Evolutionary conservation across 2,888 invertebrate genomes (phyloP), one percentile per base, ranked within the genome.

Genomic region (Sycophila texana): DNA sequence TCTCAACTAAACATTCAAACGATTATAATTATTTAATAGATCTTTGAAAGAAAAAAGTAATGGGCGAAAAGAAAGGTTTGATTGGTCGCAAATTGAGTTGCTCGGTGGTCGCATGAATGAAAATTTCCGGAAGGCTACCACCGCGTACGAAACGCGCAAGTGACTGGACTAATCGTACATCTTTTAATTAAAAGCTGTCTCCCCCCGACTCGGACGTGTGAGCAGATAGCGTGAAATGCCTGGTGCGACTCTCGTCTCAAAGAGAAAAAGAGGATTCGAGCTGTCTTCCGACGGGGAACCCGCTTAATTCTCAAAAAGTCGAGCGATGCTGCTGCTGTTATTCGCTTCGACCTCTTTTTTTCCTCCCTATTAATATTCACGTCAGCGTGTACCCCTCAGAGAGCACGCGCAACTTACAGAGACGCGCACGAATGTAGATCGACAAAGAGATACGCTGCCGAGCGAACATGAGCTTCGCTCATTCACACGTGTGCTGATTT

Each of bases 141-240:
- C 10, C 20, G 1, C 7, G 30, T 30, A 30, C n/a, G 30, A 39
- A 30, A 47, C 57, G 12, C 39, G 39, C 30, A n/a, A 67, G 81
- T 55, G 72, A 72, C 66, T 47, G 71, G 57, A 63, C 74, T 80
- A 85, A 83, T 83, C 83, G 79, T 84, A 83, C 83, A 85, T 84
- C 85, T 84, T 84, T 85, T 86, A 85, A 87, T 86, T 86, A 85
- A 85, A 85, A 84, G 84, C 81, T 81, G 81, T 83, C 84, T 74
- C 77, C 55, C 20, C 14, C 16, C 22, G 13, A 13, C 26, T n/a
- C 39, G 66, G 51, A 39, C 60, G 60, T 39, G 60, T 20, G 57
- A 3, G 10, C 77, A 78, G 77, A 78, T 78, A 78, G 53, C 81
- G 72, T 78, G 74, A 81, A 81, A 75, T 72, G 74, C 61, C 51